Conservation (phyloP, 2,888 invertebrate species). For the Helleia helle region DNA sequence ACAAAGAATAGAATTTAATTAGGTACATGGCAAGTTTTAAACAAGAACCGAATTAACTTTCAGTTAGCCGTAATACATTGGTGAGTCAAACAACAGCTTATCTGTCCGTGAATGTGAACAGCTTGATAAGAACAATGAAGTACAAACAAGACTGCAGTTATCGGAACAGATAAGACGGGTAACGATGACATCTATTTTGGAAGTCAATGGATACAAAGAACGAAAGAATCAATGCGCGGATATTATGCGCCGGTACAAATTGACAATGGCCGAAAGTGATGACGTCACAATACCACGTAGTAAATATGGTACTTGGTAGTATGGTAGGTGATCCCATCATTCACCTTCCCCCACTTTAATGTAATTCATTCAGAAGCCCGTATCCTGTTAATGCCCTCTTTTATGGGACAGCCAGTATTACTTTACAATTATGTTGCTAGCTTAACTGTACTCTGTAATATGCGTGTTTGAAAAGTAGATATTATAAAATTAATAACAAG, state of each 20-base stretch:
- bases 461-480: too few species aligned
- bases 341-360: constrained; percentile 32
- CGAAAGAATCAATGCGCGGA: constrained; percentile 4
- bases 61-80: too few species aligned
- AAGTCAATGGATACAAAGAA: not conserved
- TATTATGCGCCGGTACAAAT: constrained; percentile 1
- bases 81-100: constrained; percentile 37
- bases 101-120: constrained; percentile 34
- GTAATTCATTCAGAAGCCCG: constrained; percentile 59
- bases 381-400: constrained; percentile 43
- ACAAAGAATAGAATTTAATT: too few species aligned
- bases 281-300: not conserved
- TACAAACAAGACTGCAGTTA: constrained; percentile 26
- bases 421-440: not conserved
- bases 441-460: too few species aligned
- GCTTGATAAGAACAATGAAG: constrained; percentile 32
- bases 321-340: constrained; percentile 12
- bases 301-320: not conserved
- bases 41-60: too few species aligned
- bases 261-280: constrained; percentile 12
- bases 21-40: too few species aligned
- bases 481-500: too few species aligned
- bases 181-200: not conserved
- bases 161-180: constrained; percentile 21
- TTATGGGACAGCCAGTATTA: constrained; percentile 18